A percentile compares a stretch with the other conserved stretches of the same genome.
These are phyloP conservation scores for Drosophila flavopinicola DNA, from an alignment of 2,888 invertebrate genomes.

Conservation along the genomic window DNA sequence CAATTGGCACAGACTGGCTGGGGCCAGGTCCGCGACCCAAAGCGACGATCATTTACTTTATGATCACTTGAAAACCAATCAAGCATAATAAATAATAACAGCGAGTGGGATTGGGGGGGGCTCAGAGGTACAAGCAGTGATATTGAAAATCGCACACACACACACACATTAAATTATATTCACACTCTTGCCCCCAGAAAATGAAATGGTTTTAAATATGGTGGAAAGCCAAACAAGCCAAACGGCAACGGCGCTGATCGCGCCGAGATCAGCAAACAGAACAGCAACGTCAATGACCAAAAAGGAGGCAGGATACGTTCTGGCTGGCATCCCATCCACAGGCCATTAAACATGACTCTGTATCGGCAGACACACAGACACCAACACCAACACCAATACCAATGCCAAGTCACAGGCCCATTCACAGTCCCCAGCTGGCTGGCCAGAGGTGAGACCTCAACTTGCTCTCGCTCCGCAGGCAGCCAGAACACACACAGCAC, in stretches of 20 bases:
- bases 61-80: constrained; percentile 84
- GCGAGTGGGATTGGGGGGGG: constrained; percentile 15
- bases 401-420: constrained; percentile 1
- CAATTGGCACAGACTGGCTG: constrained; percentile 56
- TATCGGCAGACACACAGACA: constrained; percentile 49
- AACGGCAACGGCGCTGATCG: too few species aligned
- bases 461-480: constrained; percentile 53
- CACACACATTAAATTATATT: constrained; percentile 84
- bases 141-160: constrained; percentile 82
- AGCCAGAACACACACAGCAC: constrained; percentile 45
- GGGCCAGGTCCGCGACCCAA: constrained; percentile 51
- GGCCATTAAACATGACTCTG: constrained; percentile 51
- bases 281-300: constrained; percentile 38
- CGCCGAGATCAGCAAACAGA: constrained; percentile 76
- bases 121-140: constrained; percentile 61
- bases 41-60: constrained; percentile 82
- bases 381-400: constrained; percentile 33
- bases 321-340: constrained; percentile 43
- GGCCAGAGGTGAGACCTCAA: constrained; percentile 44
- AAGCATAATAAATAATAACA: constrained; percentile 84
- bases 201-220: constrained; percentile 76
- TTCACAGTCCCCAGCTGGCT: constrained; percentile 20
- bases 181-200: constrained; percentile 84
- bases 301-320: constrained; percentile 61
- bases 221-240: constrained; percentile 62